phyloP scores from a whole-genome alignment of 2,113 vertebrate genomes.

The Turnix velox region DNA sequence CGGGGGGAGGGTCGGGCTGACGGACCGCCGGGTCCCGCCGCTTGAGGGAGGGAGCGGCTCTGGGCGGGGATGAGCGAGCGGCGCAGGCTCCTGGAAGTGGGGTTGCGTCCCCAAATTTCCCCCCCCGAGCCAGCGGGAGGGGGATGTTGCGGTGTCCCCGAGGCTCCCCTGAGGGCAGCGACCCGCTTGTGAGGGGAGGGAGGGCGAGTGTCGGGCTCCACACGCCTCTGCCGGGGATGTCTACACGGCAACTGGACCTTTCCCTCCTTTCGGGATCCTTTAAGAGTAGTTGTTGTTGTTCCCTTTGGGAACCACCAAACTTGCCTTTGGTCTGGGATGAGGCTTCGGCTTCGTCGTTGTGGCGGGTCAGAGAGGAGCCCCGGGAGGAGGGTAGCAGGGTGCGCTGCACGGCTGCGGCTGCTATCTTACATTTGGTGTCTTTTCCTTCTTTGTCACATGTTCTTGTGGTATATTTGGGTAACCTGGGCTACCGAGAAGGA shows the following conservation, averaged over 20 bases:
- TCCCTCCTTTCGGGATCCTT: no score
- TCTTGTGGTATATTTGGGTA: neutral
- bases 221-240: fast-evolving
- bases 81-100: neutral
- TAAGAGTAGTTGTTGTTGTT: neutral
- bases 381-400: fast-evolving
- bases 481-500: neutral
- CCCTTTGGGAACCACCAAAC: neutral
- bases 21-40: neutral
- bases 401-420: no score
- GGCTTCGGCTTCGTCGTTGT: fast-evolving
- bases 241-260: no score
- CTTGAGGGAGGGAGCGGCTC: neutral
- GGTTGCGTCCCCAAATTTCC: fast-evolving
- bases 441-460: fast-evolving
- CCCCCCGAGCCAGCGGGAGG: no score
- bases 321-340: fast-evolving
- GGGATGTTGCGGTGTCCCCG: neutral
- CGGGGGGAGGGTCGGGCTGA: no score
- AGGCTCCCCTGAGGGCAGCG: neutral
- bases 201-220: fast-evolving
- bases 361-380: fast-evolving
- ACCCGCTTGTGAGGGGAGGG: no score
- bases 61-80: neutral
- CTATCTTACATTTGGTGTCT: no score